Evolutionary conservation across 2,113 vertebrate species (phyloP), one percentile per base, ranked within the genome.

Genomic region (Turdus rufiventris): DNA sequence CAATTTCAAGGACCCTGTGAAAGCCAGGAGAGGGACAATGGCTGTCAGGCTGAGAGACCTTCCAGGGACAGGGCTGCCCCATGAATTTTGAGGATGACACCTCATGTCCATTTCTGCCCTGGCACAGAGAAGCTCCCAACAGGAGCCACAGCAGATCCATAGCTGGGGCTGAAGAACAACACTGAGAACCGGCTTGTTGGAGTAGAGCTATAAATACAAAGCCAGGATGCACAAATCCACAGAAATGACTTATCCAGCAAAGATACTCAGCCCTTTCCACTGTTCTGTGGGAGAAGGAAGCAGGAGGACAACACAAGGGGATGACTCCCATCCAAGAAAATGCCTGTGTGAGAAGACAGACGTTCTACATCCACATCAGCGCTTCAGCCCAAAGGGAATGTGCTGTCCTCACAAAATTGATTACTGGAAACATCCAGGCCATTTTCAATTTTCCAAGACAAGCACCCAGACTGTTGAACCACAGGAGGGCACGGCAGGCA

Each of bases 301-400:
- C 40, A 63, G 48, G 51, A 96, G 91, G 93, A 91, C 75, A 75
- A 50, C 0, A 7, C 88, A 96, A 95, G 90, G 93, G 62, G 90
- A 93, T 94, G 81, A 95, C 23, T 95, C 74, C 82, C 78, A 88
- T 95, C 94, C 94, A 96, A 96, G 91, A 94, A 96, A 96, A 91
- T 70, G 92, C 86, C 94, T 71, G 3, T 13, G 33, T 61, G 62
- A 85, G 79, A 90, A 94, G 95, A 93, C 78, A 61, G 82, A 95
- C 79, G 0, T 58, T 70, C 72, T 9, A 61, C 58, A 77, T 23
- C 62, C 56, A 10, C 8, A 2, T 38, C 83, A 96, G 70, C 12
- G 40, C 81, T 68, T 75, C 43, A 18, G 50, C 70, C 78, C 82
- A 91, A 80, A 4, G 5, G 60, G 88, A 95, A 96, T 84, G 83